Evolutionary conservation across 2,113 vertebrate species (phyloP), one percentile per base, ranked within the genome.

Genomic region (Ctenodactylus gundi): DNA sequence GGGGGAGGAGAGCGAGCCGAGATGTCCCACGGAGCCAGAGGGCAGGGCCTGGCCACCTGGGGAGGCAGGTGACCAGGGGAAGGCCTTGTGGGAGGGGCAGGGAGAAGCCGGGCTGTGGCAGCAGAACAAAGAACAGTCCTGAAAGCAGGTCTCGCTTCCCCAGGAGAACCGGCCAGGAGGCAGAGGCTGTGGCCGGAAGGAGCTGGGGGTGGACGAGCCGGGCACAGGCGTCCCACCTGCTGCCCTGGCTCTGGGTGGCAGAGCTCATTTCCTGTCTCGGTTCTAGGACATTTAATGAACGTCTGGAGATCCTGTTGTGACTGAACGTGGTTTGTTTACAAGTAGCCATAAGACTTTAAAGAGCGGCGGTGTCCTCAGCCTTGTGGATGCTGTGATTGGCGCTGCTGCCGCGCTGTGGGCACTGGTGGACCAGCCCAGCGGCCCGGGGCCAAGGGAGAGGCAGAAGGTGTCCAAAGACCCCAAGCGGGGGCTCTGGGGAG

Each of bases 261-360:
- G 18, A 41, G 0, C 10, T 3, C 11, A 2, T 31, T 49, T 15
- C 6, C 9, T 10, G n/a, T n/a, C 21, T 25, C 46, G 49, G 21
- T 39, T 3, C 25, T 8, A 10, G 53, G 53, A 27, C 65, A 34
- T 49, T 60, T 27, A 34, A 25, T 29, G 4, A n/a, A 36, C 7
- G 39, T 25, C 53, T 0, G 0, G 4, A 6, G 25, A 0, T 12
- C 39, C 46, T 27, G 0, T 0, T 7, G 57, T 49, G 36, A 77
- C 2, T 6, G 58, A n/a, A 53, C 31, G 58, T n/a, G 57, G 68
- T 34, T 17, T 78, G 57, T 60, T 88, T 41, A 25, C 44, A n/a
- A 14, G 18, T 0, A 11, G 80, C 6, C 18, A 44, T 55, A 29
- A 34, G 1, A 13, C 70, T 58, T 31, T 53, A 41, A 27, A 5